Percentiles rank a stretch among this genome's conserved stretches.
These are phyloP conservation scores for Acronicta aceris DNA, from an alignment of 2,888 invertebrate genomes.

Conservation along the genomic window DNA sequence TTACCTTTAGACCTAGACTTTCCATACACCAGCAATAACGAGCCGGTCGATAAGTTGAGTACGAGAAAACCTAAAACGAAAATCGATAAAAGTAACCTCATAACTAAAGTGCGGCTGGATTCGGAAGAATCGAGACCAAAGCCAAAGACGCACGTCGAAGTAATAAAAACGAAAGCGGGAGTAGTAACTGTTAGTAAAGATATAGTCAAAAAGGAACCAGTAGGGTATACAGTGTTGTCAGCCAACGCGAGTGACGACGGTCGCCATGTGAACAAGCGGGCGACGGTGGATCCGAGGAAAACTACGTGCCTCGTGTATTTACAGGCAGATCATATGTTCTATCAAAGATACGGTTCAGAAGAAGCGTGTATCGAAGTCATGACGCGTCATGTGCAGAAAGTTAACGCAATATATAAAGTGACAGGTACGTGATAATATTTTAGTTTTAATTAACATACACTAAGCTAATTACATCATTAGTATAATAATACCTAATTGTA, in stretches of 20 bases:
- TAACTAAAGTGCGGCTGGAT: conserved; percentile 87
- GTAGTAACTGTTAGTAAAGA: conserved; percentile 91
- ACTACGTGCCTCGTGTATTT: conserved; percentile 98
- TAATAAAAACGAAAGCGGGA: conserved; percentile 91
- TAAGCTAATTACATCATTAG: conserved; percentile 7
- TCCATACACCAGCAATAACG: conserved; percentile 90
- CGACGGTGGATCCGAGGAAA: conserved; percentile 94
- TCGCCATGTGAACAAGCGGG: conserved; percentile 91
- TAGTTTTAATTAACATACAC: conserved; percentile 24
- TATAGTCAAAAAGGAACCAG: conserved; percentile 90
- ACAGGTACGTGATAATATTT: conserved; percentile 90
- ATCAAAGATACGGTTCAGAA: conserved; percentile 97
- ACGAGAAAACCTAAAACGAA: conserved; percentile 87
- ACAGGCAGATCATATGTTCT: conserved; percentile 99
- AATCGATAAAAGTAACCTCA: conserved; percentile 87
- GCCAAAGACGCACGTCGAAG: conserved; percentile 91
- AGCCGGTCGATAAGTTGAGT: conserved; percentile 84
- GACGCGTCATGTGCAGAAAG: conserved; percentile 97
- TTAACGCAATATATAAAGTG: conserved; percentile 95
- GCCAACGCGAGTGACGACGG: conserved; percentile 87
- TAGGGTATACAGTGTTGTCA: conserved; percentile 83
- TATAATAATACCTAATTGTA: conserved; percentile 17
- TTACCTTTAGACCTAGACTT: conserved; percentile 91
- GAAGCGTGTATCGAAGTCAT: conserved; percentile 98
- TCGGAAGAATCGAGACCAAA: conserved; percentile 89